Base-by-base conservation (phyloP, 2,888 invertebrate species). In the Diaphora mendica region DNA sequence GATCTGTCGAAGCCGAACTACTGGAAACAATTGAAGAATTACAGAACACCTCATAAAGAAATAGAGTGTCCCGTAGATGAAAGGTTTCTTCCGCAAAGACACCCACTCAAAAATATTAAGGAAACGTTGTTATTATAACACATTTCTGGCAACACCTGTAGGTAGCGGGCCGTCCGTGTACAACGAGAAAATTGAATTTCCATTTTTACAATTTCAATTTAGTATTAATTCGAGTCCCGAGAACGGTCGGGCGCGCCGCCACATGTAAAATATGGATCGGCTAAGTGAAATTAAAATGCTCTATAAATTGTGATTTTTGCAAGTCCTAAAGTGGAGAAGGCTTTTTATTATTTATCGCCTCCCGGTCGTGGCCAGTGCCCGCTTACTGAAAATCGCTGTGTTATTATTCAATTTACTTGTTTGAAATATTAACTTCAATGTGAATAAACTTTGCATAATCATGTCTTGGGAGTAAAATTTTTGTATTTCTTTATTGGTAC, bases 221-320 rank as follows among this genome's bases (percentile, higher is more conserved):
- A 93, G 95, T 95, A 95, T 95, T 95, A 95, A 95, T 95, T 95
- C 93, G 92, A 92, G 94, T 92, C 91, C 92, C 91, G 91, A 88
- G 91, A 91, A 91, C 91, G 94, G 91, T 91, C 91, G 93, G 92
- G 93, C 91, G 91, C 92, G 90, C 94, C 91, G 91, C 95, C 95
- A 95, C 95, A 95, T 95, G 95, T 95, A 95, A 95, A 95, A 95
- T 95, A 95, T 95, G 95, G 95, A 95, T 94, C 94, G 94, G 93
- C 95, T 95, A 95, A 95, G 95, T 95, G 95, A 95, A 95, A 95
- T 95, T 95, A 95, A 95, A 95, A 95, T 93, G 94, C 93, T 95
- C 95, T 95, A 95, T 95, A 95, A 95, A 95, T 95, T 95, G 94
- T 95, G 95, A 95, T 95, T 95, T 95, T 95, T 95, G 95, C 95